Evolutionary conservation across 2,888 invertebrate genomes (phyloP).

Genomic region (Drosophila pegasa): DNA sequence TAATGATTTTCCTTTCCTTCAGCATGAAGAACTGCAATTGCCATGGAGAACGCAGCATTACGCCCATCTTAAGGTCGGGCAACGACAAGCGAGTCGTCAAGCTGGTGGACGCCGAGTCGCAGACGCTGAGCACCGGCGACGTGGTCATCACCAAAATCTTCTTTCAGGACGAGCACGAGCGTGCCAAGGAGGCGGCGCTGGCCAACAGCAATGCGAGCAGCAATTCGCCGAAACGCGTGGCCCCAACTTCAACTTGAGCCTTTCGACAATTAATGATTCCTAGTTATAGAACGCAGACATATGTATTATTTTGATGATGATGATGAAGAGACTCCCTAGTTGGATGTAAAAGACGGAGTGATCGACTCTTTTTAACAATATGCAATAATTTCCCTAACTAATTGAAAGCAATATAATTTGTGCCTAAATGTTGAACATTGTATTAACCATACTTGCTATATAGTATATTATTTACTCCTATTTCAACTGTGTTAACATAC

Average conservation of each 20-base stretch:
- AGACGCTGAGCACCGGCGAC: constrained; percentile 96
- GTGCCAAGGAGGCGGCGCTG: constrained; percentile 86
- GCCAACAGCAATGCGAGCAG: constrained; percentile 75
- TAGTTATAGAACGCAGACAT: constrained; percentile 60
- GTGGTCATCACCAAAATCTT: constrained; percentile 95
- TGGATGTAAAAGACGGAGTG: constrained; percentile 45
- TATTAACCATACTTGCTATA: constrained; percentile 64
- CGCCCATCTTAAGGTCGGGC: constrained; percentile 63
- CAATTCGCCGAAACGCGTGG: constrained; percentile 85
- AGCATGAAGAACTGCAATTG: constrained; percentile 83
- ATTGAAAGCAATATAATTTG: constrained; percentile 81
- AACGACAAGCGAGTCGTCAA: constrained; percentile 76
- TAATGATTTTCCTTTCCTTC: constrained; percentile 17
- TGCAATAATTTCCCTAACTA: constrained; percentile 68
- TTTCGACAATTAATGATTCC: constrained; percentile 66
- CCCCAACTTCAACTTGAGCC: constrained; percentile 51
- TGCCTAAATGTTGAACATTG: constrained; percentile 83
- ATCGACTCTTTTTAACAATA: constrained; percentile 46
- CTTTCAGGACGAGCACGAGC: constrained; percentile 87
- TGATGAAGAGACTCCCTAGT: constrained; percentile 29
- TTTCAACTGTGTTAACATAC: constrained; percentile 47
- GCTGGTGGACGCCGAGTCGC: constrained; percentile 87
- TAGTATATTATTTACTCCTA: constrained; percentile 57
- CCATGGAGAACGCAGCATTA: constrained; percentile 79
- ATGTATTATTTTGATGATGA: constrained; percentile 59